Base-by-base conservation (phyloP, 2,113 vertebrate genomes). In the Morone chrysops region DNA sequence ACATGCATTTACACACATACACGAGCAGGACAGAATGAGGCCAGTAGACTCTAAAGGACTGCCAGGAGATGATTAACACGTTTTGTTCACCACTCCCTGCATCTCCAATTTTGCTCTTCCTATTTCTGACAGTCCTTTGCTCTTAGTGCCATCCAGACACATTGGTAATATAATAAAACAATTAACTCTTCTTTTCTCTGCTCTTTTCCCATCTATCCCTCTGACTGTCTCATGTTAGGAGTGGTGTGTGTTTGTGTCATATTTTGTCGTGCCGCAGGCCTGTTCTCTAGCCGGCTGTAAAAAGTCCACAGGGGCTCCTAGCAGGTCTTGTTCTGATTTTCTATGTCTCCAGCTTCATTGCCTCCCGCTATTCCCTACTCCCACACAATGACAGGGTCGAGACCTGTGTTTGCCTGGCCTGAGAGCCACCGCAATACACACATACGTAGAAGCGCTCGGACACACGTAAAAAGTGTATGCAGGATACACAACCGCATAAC, bases 11-110 rank as follows among this genome's bases (percentile, higher is more conserved):
- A 25, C 75, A 54, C 61, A 53, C 60, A 56, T 48, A 41, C 31
- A 68, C 1, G 11, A 38, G 63, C 18, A 70, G 43, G 76, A 87
- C 87, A 88, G 85, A 93, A 91, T 90, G 87, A 83, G 88, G 82
- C 63, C 88, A 90, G 47, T 54, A 50, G 22, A 40, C 62, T 80
- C 53, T 71, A 41, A 77, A 90, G 56, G 45, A 81, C 70, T 78
- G 69, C 71, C 41, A 81, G 82, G 17, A 74, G 62, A 87, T 83
- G 83, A 85, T 85, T 80, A 87, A 81, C 76, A 82, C 66, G 63
- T 87, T 87, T 74, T 75, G 54, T 68, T 83, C 14, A 8, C 66
- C 25, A 63, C 68, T 65, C 43, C 56, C 53, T 16, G 9, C 31
- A 59, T 68, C 20, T 57, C 53, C 56, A 45, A 57, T 68, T 66